phyloP scores from a whole-genome alignment of 2,888 invertebrate species.

The Kryphioiulus occultus region DNA sequence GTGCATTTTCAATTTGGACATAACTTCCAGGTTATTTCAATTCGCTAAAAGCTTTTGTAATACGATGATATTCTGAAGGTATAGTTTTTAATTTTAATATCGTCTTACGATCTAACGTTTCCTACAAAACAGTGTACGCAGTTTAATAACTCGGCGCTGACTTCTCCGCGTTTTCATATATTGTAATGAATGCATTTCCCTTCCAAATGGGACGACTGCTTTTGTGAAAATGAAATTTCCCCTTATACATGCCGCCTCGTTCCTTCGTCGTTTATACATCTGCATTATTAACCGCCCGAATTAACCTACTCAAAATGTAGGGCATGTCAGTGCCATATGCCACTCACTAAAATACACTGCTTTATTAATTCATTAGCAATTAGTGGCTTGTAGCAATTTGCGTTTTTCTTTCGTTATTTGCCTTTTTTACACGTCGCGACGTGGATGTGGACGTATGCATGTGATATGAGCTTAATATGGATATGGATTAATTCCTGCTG shows the following conservation, averaged over 20 bases:
- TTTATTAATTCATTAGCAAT: constrained; percentile 40
- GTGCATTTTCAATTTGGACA: neutral
- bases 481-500: neutral
- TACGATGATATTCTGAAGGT: neutral
- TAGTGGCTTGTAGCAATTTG: constrained; percentile 17
- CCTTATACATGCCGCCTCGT: neutral
- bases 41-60: constrained; percentile 30
- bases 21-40: neutral
- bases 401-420: neutral
- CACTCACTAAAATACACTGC: constrained; percentile 36
- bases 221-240: neutral
- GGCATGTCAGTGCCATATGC: constrained; percentile 32
- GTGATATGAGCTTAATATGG: neutral
- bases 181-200: neutral
- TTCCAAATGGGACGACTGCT: neutral
- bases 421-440: neutral
- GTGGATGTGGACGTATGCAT: neutral
- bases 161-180: neutral
- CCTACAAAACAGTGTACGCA: neutral
- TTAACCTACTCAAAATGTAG: constrained; percentile 11
- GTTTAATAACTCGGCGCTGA: neutral
- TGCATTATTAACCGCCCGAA: constrained; percentile 11
- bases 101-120: neutral
- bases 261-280: neutral
- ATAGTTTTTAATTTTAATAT: neutral